Base-by-base conservation (phyloP, 2,113 vertebrate species). In the Numida meleagris region DNA sequence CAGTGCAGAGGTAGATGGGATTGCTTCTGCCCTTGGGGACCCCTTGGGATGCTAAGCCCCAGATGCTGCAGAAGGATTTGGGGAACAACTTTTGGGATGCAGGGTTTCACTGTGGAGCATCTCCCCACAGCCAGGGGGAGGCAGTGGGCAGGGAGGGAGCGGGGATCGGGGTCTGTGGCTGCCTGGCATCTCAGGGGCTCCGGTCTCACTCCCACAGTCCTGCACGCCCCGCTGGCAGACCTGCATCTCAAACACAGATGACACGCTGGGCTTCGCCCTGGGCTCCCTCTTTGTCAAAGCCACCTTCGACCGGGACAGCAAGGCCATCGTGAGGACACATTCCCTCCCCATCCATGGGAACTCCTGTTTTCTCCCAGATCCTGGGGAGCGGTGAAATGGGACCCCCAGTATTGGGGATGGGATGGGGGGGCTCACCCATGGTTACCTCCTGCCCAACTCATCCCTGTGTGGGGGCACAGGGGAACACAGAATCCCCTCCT, bases 171-270 rank as follows among this genome's bases (percentile, higher is more conserved):
- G 10, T 17, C 71, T 36, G 1, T 25, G 51, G 59, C n/a, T 53
- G 38, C 11, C 57, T 34, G 16, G 31, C 5, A 9, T 79, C 85
- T 94, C 91, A 89, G 0, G 0, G 48, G 12, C 24, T 33, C 27
- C 55, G 6, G 2, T 82, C 58, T 95, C 1, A 0, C 61, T 89
- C 89, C 46, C 84, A 29, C 94, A 99, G 99, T 99, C 99, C 48
- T 99, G 99, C 89, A 98, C 98, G 0, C 99, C 99, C 0, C 98
- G 99, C 79, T 99, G 99, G 99, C 99, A 99, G 98, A 99, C 99
- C 29, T 99, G 99, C 81, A 99, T 99, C 80, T 99, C 98, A 72
- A 99, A 99, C 97, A 99, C 99, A 0, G 99, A 99, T 0, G 99
- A 99, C 86, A 99, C 99, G 0, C 97, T 99, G 90, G 99, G 99